phyloP scores from a whole-genome alignment of 1,140 invertebrate genomes.

The Ceratina japonica region DNA sequence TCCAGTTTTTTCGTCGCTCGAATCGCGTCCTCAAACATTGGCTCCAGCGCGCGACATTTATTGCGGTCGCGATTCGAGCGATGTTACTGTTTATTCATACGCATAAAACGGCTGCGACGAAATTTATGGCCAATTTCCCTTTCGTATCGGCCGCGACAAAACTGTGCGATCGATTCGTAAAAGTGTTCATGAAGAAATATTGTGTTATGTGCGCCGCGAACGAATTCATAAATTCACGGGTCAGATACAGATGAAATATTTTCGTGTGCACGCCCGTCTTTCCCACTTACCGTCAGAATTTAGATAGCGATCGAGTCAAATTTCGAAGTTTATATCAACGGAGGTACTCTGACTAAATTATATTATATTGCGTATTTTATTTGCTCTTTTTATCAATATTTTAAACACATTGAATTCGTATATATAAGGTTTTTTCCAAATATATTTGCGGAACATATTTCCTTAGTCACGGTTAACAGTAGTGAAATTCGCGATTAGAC shows the following conservation, averaged over 20 bases:
- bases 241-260: too few species aligned
- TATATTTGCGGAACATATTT: too few species aligned
- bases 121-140: constrained; percentile 36
- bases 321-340: too few species aligned
- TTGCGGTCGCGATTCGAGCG: not conserved
- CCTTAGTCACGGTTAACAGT: not conserved
- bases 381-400: too few species aligned
- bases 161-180: constrained; percentile 23
- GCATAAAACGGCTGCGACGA: not conserved
- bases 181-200: constrained; percentile 15
- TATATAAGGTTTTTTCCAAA: too few species aligned
- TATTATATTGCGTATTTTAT: too few species aligned
- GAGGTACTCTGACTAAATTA: too few species aligned
- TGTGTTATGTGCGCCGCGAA: not conserved
- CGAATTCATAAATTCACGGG: too few species aligned
- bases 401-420: too few species aligned
- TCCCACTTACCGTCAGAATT: too few species aligned
- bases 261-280: too few species aligned
- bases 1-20: not conserved
- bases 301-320: too few species aligned
- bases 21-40: not conserved
- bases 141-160: constrained; percentile 30
- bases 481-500: constrained; percentile 50
- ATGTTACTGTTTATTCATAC: constrained; percentile 3
- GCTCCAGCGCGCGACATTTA: not conserved